phyloP scores from a whole-genome alignment of 2,888 invertebrate genomes.

The Drosophila nr. perissopoda region DNA sequence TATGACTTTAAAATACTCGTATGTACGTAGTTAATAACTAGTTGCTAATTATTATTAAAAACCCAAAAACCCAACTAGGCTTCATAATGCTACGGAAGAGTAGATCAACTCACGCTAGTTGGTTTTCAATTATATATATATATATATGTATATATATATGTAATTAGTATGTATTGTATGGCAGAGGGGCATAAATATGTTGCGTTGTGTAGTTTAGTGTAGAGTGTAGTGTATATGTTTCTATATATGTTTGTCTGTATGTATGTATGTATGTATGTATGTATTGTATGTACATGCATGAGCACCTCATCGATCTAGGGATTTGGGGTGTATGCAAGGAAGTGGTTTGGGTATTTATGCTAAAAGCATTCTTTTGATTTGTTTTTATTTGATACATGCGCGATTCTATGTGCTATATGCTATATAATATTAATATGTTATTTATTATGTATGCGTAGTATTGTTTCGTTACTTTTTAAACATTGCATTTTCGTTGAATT shows the following conservation, averaged over 20 bases:
- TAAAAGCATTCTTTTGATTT: slow-evolving; percentile 78
- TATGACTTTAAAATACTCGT: slow-evolving; percentile 78
- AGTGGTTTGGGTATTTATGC: slow-evolving; percentile 60
- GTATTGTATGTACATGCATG: slow-evolving; percentile 70
- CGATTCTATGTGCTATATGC: slow-evolving; percentile 75
- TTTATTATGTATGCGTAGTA: slow-evolving; percentile 41
- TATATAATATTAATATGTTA: slow-evolving; percentile 21
- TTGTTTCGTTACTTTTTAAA: slow-evolving; percentile 41
- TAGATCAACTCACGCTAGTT: slow-evolving; percentile 69
- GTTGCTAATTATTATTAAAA: slow-evolving; percentile 68
- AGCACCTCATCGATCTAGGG: slow-evolving; percentile 41
- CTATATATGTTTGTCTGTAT: slow-evolving; percentile 27
- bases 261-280: slow-evolving; percentile 29
- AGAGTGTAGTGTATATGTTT: slow-evolving; percentile 26
- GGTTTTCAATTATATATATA: slow-evolving; percentile 37
- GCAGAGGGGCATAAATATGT: slow-evolving; percentile 54
- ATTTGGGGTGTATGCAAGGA: slow-evolving; percentile 58
- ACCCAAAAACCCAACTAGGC: slow-evolving; percentile 65
- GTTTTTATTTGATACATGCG: slow-evolving; percentile 71
- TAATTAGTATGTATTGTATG: slow-evolving; percentile 21
- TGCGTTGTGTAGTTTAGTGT: slow-evolving; percentile 23
- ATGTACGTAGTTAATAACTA: slow-evolving; percentile 70
- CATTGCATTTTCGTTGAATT: slow-evolving; percentile 69
- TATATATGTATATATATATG: slow-evolving; percentile 44
- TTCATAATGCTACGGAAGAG: slow-evolving; percentile 70